Evolutionary conservation across 1,140 invertebrate species (phyloP).

Genomic region (Chionoecetes opilio): DNA sequence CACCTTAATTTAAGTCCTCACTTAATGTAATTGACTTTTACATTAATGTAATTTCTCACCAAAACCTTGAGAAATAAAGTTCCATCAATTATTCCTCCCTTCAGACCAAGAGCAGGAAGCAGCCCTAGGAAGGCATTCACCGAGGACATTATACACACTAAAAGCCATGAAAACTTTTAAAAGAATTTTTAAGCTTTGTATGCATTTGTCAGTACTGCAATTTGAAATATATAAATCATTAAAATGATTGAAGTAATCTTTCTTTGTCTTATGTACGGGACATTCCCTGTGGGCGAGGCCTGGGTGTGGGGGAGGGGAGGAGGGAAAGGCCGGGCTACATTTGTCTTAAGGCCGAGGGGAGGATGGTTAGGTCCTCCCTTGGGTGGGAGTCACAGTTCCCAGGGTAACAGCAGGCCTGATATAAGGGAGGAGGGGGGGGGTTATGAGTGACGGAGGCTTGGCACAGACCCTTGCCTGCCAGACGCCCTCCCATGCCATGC

Average conservation of each 20-base stretch:
- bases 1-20: constrained; percentile 2
- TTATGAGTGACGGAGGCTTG: too few relatives aligned
- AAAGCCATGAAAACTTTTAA: too few relatives aligned
- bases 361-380: too few relatives aligned
- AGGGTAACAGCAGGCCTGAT: too few relatives aligned
- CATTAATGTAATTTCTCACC: constrained; percentile 13
- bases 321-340: too few relatives aligned
- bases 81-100: neutral
- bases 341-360: too few relatives aligned
- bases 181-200: neutral
- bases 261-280: neutral
- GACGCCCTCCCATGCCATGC: too few relatives aligned
- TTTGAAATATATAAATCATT: constrained; percentile 22
- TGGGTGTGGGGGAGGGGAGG: too few relatives aligned
- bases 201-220: neutral
- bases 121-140: neutral
- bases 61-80: neutral
- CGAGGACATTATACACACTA: neutral
- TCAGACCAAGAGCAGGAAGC: neutral
- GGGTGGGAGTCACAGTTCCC: too few relatives aligned
- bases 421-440: too few relatives aligned
- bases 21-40: constrained; percentile 14
- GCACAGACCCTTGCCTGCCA: too few relatives aligned
- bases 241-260: neutral
- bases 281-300: too few relatives aligned